Conservation (phyloP, 2,888 invertebrate genomes). For the Arge pagana region DNA sequence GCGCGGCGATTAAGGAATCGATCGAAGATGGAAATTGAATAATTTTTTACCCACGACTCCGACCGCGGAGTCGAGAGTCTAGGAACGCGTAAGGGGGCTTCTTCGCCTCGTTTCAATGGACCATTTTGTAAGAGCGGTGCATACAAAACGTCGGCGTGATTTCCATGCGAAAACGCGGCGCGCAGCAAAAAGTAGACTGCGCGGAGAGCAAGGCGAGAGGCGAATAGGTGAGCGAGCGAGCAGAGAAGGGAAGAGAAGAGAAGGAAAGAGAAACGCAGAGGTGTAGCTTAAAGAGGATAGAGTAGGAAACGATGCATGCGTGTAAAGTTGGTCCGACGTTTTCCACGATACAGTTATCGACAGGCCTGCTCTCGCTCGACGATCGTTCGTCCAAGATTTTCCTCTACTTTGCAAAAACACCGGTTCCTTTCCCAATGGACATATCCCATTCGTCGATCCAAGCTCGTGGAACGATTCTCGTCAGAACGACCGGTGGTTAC, state of each 20-base stretch:
- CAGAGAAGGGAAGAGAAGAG: conserved; percentile 28
- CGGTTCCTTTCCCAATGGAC: conserved; percentile 55
- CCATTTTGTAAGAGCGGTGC: conserved; percentile 14
- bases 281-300: conserved; percentile 22
- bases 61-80: conserved; percentile 11
- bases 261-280: conserved; percentile 23
- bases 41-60: conserved; percentile 6
- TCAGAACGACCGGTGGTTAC: too few species aligned
- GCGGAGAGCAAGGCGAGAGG: neutral
- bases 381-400: conserved; percentile 43
- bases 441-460: conserved; percentile 35
- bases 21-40: conserved; percentile 18
- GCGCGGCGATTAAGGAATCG: too few species aligned
- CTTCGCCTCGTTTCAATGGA: conserved; percentile 20
- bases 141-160: conserved; percentile 14
- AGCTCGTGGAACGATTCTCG: conserved; percentile 8
- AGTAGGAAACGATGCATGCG: conserved; percentile 7
- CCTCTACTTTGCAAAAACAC: conserved; percentile 48
- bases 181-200: conserved; percentile 13
- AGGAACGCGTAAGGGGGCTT: conserved; percentile 12
- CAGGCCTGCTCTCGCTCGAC: too few species aligned
- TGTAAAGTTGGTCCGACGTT: neutral
- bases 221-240: conserved; percentile 24
- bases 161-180: conserved; percentile 16
- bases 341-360: too few species aligned